A percentile compares a stretch with the other conserved stretches of the same genome.
phyloP scores from a whole-genome alignment of 2,113 vertebrate species.

The Spheniscus mendiculus region DNA sequence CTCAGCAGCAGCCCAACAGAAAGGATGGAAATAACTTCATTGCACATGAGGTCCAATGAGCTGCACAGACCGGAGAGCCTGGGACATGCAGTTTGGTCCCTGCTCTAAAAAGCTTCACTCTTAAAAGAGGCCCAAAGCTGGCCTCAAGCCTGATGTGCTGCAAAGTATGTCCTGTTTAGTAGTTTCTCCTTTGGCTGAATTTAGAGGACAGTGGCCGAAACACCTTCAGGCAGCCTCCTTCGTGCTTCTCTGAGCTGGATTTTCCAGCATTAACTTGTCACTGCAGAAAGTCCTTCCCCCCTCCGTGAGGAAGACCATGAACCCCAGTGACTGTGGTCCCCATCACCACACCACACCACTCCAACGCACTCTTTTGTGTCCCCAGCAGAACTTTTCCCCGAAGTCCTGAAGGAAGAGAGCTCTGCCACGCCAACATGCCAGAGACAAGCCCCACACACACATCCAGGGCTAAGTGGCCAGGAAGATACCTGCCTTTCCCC shows the following conservation, averaged over 20 bases:
- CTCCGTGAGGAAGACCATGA: neutral
- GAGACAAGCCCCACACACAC: rapidly evolving
- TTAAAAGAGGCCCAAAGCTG: neutral
- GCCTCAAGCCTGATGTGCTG: neutral
- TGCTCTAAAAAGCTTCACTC: neutral
- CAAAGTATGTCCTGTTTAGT: rapidly evolving
- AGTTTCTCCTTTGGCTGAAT: neutral
- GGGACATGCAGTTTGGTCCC: rapidly evolving
- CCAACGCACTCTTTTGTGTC: rapidly evolving
- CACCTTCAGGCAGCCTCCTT: neutral
- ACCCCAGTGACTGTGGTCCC: neutral
- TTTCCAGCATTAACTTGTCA: neutral
- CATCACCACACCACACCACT: rapidly evolving
- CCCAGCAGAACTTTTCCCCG: neutral
- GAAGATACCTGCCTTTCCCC: neutral
- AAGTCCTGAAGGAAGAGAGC: neutral
- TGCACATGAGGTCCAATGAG: rapidly evolving
- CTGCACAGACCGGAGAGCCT: neutral
- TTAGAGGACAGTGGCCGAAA: neutral
- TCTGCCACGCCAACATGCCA: neutral
- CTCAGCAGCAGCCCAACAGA: neutral
- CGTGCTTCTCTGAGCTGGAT: neutral
- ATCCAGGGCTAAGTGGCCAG: neutral
- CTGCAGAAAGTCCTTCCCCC: neutral
- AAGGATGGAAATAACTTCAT: neutral